Percentiles rank a stretch among this genome's conserved stretches.
Conservation (phyloP, 2,888 invertebrate genomes). For the Pilophorus perplexus region DNA sequence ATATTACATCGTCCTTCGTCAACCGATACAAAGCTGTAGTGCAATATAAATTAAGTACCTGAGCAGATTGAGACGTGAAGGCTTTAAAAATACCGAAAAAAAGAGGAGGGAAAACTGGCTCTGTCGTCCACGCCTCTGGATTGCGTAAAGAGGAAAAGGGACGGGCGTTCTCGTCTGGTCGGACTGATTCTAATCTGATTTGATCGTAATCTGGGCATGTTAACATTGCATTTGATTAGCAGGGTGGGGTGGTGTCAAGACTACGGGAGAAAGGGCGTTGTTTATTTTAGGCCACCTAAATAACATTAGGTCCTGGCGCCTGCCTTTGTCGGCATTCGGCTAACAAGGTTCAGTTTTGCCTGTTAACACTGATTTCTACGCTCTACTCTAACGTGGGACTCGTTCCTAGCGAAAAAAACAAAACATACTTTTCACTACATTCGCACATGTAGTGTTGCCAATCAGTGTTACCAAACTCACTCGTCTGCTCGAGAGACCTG, state of each 20-base stretch:
- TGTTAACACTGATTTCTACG: background rate
- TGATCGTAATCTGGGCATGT: constrained; percentile 23
- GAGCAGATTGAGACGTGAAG: too few relatives aligned
- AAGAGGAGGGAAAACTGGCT: too few relatives aligned
- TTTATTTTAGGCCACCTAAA: constrained; percentile 23
- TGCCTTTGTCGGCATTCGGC: too few relatives aligned
- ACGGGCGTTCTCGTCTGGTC: background rate
- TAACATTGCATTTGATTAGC: constrained; percentile 28
- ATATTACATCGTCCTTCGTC: background rate
- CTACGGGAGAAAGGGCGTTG: constrained; percentile 7
- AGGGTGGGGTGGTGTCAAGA: constrained; percentile 1
- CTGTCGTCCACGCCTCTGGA: constrained; percentile 1
- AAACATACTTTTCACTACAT: too few relatives aligned
- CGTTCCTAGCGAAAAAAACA: too few relatives aligned
- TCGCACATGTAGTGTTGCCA: too few relatives aligned
- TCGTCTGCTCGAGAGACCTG: constrained; percentile 27
- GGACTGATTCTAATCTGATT: too few relatives aligned
- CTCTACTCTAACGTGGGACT: too few relatives aligned
- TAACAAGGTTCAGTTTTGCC: background rate
- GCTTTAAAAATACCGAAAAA: too few relatives aligned
- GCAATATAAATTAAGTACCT: too few relatives aligned
- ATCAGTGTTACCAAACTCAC: too few relatives aligned
- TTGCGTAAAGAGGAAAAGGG: constrained; percentile 7
- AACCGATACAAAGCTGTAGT: too few relatives aligned
- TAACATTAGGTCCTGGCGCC: background rate